phyloP scores from a whole-genome alignment of 2,888 invertebrate species.

The Andricus curvator region DNA sequence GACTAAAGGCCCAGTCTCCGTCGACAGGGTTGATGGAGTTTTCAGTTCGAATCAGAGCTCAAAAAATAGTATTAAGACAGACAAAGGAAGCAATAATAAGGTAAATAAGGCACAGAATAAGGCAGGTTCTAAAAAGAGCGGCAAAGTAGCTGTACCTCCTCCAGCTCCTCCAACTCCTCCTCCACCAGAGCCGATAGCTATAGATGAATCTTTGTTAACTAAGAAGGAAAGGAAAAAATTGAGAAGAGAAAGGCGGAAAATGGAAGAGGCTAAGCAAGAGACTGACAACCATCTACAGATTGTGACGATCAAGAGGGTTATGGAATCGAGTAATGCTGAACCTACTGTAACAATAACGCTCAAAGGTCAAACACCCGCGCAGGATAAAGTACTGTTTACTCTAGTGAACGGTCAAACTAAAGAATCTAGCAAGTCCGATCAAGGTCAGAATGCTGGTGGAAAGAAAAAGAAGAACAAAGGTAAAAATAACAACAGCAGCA shows the following conservation, averaged over 20 bases:
- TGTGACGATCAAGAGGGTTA: slow-evolving; percentile 86
- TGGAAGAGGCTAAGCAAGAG: slow-evolving; percentile 71
- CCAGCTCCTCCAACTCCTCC: not conserved
- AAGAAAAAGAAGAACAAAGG: slow-evolving; percentile 73
- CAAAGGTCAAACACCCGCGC: slow-evolving; percentile 86
- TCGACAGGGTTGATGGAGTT: slow-evolving; percentile 47
- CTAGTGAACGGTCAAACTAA: slow-evolving; percentile 82
- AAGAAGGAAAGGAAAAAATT: slow-evolving; percentile 75
- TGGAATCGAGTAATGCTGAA: slow-evolving; percentile 83
- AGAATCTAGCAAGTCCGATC: slow-evolving; percentile 64
- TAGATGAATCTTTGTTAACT: slow-evolving; percentile 69
- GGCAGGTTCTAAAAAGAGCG: not conserved
- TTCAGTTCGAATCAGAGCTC: slow-evolving; percentile 33
- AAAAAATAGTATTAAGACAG: slow-evolving; percentile 37
- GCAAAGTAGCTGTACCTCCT: not conserved
- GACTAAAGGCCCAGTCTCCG: slow-evolving; percentile 42
- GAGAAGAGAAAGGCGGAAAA: slow-evolving; percentile 73
- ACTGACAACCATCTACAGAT: slow-evolving; percentile 73
- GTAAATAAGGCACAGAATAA: slow-evolving; percentile 32
- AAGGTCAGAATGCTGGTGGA: slow-evolving; percentile 59
- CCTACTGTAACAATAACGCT: slow-evolving; percentile 89
- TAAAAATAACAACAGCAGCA: slow-evolving; percentile 56
- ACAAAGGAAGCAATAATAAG: slow-evolving; percentile 35
- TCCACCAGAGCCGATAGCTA: slow-evolving; percentile 15
- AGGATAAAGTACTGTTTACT: slow-evolving; percentile 87